A percentile compares a stretch with the other conserved stretches of the same genome.
Evolutionary conservation across 2,888 invertebrate genomes (phyloP).

Genomic region (Drosophila infuscata): DNA sequence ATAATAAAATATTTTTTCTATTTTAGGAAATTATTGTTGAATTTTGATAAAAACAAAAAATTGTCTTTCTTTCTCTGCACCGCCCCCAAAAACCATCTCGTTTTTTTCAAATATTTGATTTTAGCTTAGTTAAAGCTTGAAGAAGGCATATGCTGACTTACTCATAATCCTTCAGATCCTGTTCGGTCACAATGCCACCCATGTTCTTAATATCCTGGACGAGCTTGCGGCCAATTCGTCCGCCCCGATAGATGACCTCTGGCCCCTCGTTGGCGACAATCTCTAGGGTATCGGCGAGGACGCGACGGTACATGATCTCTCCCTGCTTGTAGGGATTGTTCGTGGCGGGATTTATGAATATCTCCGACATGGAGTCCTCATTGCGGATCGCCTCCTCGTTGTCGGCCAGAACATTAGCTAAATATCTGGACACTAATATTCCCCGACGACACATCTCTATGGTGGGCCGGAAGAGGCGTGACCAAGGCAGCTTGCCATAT

Average conservation of each 20-base stretch:
- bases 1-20: neutral
- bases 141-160: slow-evolving; percentile 81
- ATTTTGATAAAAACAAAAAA: no score
- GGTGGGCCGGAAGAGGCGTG: slow-evolving; percentile 90
- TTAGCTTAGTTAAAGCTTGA: neutral
- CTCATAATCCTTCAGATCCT: slow-evolving; percentile 91
- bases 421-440: slow-evolving; percentile 88
- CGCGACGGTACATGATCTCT: slow-evolving; percentile 88
- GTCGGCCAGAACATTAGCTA: slow-evolving; percentile 86
- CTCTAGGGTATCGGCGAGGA: slow-evolving; percentile 89
- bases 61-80: no score
- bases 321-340: slow-evolving; percentile 85
- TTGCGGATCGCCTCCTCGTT: slow-evolving; percentile 86
- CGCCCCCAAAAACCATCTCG: no score
- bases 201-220: slow-evolving; percentile 88
- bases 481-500: slow-evolving; percentile 92
- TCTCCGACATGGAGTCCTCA: slow-evolving; percentile 87
- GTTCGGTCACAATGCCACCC: slow-evolving; percentile 91
- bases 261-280: slow-evolving; percentile 89
- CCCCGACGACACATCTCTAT: slow-evolving; percentile 92
- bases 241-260: slow-evolving; percentile 92
- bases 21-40: neutral
- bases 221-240: slow-evolving; percentile 87
- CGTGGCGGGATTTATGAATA: slow-evolving; percentile 88
- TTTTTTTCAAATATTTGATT: neutral